Conservation (phyloP, 2,113 vertebrate genomes). For the Picathartes gymnocephalus region DNA sequence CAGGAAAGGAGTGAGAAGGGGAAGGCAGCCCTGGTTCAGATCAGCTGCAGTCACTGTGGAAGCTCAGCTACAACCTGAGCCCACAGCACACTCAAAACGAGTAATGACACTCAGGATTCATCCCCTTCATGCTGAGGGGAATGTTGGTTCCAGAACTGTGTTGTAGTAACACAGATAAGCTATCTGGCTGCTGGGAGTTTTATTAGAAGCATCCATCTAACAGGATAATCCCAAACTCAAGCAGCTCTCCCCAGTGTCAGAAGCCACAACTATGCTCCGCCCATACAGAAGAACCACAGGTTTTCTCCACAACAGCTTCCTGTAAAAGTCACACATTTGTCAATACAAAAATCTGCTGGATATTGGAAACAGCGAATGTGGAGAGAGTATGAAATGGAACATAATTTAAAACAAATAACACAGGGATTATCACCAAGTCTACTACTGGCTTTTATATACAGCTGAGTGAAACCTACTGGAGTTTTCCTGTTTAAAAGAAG, state of each 20-base stretch:
- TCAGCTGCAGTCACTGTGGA: neutral
- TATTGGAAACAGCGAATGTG: neutral
- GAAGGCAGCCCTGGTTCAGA: neutral
- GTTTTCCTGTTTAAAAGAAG: neutral
- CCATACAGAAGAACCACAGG: neutral
- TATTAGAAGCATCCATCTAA: constrained; percentile 18
- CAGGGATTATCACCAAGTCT: neutral
- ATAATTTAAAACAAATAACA: neutral
- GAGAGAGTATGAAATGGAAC: neutral
- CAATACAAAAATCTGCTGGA: neutral
- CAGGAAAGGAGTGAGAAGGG: neutral
- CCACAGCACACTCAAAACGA: accelerated
- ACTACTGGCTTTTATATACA: neutral
- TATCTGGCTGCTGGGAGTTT: neutral
- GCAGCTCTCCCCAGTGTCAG: neutral
- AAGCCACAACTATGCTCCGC: constrained; percentile 13
- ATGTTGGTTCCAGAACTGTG: neutral
- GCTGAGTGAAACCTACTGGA: neutral
- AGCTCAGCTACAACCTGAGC: neutral
- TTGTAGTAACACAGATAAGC: neutral
- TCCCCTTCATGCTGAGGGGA: neutral
- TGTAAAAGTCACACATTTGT: constrained; percentile 1
- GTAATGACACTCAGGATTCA: neutral
- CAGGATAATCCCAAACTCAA: constrained; percentile 10
- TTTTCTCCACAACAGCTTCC: neutral